A percentile compares a stretch with the other conserved stretches of the same genome.
Evolutionary conservation across 2,113 vertebrate genomes (phyloP).

Genomic region (Penelope pileata): DNA sequence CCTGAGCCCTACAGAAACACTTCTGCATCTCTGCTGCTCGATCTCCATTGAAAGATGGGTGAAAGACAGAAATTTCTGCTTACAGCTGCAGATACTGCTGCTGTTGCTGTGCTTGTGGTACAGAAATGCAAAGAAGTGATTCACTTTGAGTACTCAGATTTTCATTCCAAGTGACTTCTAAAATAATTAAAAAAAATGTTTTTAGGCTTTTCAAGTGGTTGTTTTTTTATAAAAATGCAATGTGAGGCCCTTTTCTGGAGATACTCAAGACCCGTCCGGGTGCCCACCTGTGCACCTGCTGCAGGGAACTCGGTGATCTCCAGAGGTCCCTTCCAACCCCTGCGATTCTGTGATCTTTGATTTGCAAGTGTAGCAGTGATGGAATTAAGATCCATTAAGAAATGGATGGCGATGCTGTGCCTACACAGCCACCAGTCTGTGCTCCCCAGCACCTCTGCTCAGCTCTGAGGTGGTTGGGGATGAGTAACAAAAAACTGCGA

Average conservation of each 20-base stretch:
- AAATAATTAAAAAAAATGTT: neutral
- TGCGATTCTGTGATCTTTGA: no score
- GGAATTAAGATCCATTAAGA: no score
- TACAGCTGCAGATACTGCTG: neutral
- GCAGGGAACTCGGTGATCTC: no score
- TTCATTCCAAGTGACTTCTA: neutral
- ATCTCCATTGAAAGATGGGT: neutral
- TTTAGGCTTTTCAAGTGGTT: neutral
- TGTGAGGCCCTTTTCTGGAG: no score
- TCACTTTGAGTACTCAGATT: neutral
- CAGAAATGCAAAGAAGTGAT: neutral
- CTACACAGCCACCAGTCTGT: constrained; percentile 17
- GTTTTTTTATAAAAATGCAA: neutral
- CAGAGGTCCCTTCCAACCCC: no score
- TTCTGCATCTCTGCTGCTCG: neutral
- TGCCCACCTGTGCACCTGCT: no score
- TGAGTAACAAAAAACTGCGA: constrained; percentile 19
- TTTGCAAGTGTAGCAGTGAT: neutral
- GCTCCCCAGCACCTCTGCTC: constrained; percentile 32
- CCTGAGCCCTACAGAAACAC: neutral
- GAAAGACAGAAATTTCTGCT: neutral
- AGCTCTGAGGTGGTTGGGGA: constrained; percentile 32
- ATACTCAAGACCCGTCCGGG: no score
- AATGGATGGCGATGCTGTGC: constrained; percentile 17
- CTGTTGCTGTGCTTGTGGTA: neutral